phyloP scores from a whole-genome alignment of 2,797 vertebrate genomes.

The Fringilla coelebs region DNA sequence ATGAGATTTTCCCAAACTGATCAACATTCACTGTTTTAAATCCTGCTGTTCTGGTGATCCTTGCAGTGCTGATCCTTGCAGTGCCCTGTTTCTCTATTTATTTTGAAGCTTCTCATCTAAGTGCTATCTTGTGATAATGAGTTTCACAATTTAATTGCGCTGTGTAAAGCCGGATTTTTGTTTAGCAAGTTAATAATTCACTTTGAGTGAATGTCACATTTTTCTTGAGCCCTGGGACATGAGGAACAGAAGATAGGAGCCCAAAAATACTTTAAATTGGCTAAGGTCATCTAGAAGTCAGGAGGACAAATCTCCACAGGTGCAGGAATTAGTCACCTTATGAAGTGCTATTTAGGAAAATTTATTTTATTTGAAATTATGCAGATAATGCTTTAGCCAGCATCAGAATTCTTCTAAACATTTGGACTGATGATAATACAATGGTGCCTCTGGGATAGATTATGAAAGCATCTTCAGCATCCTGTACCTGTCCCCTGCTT shows the following conservation, averaged over 20 bases:
- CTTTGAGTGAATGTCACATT: neutral
- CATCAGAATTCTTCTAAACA: neutral
- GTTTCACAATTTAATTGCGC: neutral
- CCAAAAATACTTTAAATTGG: neutral
- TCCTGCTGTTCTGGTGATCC: neutral
- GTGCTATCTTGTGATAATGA: neutral
- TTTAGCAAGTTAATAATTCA: neutral
- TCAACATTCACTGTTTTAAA: fast-evolving
- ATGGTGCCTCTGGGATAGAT: neutral
- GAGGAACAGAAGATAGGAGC: neutral
- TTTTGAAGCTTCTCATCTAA: neutral
- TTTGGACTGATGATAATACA: neutral
- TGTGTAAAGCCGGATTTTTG: neutral
- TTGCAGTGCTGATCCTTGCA: neutral
- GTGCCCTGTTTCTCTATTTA: neutral
- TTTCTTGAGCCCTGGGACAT: neutral
- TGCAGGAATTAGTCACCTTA: neutral
- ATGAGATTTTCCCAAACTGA: neutral
- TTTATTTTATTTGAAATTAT: neutral
- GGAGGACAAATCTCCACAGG: neutral
- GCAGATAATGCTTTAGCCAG: neutral
- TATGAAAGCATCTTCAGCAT: neutral
- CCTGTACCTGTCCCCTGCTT: neutral
- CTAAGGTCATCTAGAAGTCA: neutral
- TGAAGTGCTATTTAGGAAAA: neutral